Evolutionary conservation across 2,797 vertebrate genomes (phyloP), one percentile per base, ranked within the genome.

Genomic region (Pelodytes ibericus): DNA sequence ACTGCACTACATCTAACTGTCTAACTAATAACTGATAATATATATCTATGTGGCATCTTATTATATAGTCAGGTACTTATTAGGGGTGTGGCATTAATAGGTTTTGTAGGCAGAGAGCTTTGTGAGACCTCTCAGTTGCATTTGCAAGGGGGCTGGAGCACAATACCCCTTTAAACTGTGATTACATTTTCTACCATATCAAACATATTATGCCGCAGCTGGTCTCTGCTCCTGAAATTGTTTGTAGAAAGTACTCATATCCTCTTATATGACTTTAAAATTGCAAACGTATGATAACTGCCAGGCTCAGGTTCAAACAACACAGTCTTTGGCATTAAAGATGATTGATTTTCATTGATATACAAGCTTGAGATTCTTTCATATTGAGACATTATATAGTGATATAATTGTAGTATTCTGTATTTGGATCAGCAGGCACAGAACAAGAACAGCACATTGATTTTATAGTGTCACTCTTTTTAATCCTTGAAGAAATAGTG

Each of bases 351-450:
- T 47, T 65, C 64, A 68, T 60, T 29, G 57, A 49, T 26, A 41
- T 15, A 49, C n/a, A 10, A 61, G 20, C 22, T 20, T 63, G 25
- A 16, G 15, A 61, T 75, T 24, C 51, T 10, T 61, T 41, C 30
- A 25, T 53, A 56, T 62, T 61, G 51, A 44, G 65, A 53, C 27
- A 22, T 61, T 15, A 24, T 29, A 53, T 69, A 74, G 44, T 75
- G 26, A 68, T 75, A 27, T 29, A 16, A 31, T n/a, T n/a, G n/a
- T n/a, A n/a, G n/a, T n/a, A n/a, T n/a, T n/a, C 63, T 24, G 53
- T 67, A 41, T 75, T 69, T 53, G 44, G 47, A 61, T 39, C 41
- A 53, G 73, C 57, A 61, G 33, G 29, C 62, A 68, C 22, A 36
- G 9, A 39, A 20, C 26, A 49, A 47, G 47, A 59, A 2, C 41